Evolutionary conservation across 2,888 invertebrate species (phyloP).

Genomic region (Bellardia pandia): DNA sequence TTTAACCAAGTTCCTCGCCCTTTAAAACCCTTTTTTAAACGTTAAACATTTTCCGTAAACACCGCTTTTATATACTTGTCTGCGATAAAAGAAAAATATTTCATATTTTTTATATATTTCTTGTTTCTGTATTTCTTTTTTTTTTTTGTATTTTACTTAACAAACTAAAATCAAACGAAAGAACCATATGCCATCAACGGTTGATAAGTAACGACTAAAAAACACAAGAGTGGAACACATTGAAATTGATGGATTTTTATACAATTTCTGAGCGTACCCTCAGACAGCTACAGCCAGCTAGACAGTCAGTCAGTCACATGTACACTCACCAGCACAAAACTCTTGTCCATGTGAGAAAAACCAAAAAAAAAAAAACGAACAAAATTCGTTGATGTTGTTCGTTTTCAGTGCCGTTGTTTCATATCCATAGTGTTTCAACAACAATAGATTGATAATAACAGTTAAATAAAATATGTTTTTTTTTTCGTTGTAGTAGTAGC

Average conservation of each 20-base stretch:
- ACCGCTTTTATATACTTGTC: conserved; percentile 41
- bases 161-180: conserved; percentile 11
- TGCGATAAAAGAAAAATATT: neutral
- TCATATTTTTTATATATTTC: neutral
- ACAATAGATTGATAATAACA: neutral
- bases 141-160: neutral
- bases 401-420: conserved; percentile 10
- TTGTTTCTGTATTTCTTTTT: conserved; percentile 37
- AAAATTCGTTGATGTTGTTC: neutral
- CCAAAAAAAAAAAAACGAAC: too few relatives aligned
- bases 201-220: conserved; percentile 65
- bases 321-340: neutral
- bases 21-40: neutral
- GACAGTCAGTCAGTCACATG: neutral
- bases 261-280: conserved; percentile 34
- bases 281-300: neutral
- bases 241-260: conserved; percentile 48
- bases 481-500: too few relatives aligned
- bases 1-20: neutral
- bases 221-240: conserved; percentile 44
- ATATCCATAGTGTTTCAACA: conserved; percentile 28
- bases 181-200: conserved; percentile 54
- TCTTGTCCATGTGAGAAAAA: neutral
- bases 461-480: neutral
- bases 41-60: neutral